Percentiles rank a stretch among this genome's conserved stretches.
Conservation (phyloP, 2,113 vertebrate species). For the Tonatia bakeri region DNA sequence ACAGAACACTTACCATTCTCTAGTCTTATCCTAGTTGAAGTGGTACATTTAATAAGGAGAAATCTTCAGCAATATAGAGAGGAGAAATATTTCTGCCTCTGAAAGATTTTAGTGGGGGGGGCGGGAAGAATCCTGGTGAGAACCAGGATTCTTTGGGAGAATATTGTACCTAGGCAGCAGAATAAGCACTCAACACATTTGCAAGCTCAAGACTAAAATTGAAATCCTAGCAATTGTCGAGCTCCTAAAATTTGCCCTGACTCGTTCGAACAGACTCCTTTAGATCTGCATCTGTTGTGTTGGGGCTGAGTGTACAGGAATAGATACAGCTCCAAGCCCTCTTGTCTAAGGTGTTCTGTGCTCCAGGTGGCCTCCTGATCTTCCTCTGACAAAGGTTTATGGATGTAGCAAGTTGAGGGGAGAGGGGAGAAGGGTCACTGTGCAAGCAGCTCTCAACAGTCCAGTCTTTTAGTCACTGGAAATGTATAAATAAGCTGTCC, state of each 20-base stretch:
- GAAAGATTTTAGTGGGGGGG: slow-evolving; percentile 33
- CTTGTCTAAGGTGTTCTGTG: neutral
- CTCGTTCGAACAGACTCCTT: slow-evolving; percentile 49
- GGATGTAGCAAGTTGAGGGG: neutral
- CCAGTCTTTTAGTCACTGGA: neutral
- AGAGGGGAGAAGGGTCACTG: rapidly evolving
- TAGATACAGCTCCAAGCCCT: neutral
- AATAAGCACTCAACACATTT: slow-evolving; percentile 48
- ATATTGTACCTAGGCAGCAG: slow-evolving; percentile 43
- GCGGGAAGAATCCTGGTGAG: slow-evolving; percentile 43
- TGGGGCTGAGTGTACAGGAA: slow-evolving; percentile 38
- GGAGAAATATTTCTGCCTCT: slow-evolving; percentile 4
- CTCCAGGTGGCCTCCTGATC: neutral
- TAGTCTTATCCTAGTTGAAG: neutral
- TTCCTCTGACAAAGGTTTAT: neutral
- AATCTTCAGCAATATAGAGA: neutral
- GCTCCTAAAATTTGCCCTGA: slow-evolving; percentile 46
- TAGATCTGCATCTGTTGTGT: slow-evolving; percentile 51
- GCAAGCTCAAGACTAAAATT: slow-evolving; percentile 64
- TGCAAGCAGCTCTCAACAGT: neutral
- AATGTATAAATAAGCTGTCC: neutral
- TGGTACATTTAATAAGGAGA: neutral
- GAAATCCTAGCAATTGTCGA: slow-evolving; percentile 62
- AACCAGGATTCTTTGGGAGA: slow-evolving; percentile 8
- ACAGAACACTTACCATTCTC: neutral